These are phyloP conservation scores for Battus philenor DNA, from an alignment of 1,140 invertebrate genomes.

Conservation along the genomic window DNA sequence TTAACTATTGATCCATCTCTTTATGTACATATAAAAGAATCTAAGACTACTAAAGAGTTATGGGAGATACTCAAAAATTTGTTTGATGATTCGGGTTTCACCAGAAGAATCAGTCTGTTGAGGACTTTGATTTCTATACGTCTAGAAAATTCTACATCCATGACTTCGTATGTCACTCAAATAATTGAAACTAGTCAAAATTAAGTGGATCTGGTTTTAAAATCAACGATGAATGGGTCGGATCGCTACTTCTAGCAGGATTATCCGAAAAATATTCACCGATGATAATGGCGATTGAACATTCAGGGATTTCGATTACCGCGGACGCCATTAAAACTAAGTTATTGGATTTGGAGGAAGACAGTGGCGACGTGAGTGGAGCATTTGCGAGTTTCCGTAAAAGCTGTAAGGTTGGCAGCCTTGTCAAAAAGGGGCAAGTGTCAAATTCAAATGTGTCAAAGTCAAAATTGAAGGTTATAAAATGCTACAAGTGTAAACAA, in stretches of 20 bases:
- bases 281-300: not conserved
- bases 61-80: not conserved
- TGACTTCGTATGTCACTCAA: not conserved
- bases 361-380: not conserved
- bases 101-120: not conserved
- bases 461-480: too few relatives aligned
- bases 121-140: not conserved
- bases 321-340: not conserved
- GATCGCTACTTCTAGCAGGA: not conserved
- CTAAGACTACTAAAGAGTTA: not conserved
- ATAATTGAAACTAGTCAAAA: not conserved
- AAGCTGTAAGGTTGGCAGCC: too few relatives aligned
- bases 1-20: not conserved
- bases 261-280: not conserved
- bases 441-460: too few relatives aligned
- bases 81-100: not conserved
- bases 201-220: too few relatives aligned
- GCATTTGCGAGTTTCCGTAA: conserved; percentile 3
- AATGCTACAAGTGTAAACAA: too few relatives aligned
- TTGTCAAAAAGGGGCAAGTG: too few relatives aligned
- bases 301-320: not conserved
- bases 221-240: not conserved
- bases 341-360: not conserved
- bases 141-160: not conserved
- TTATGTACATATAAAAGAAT: not conserved